Conservation (phyloP, 2,797 vertebrate species). For the Lithobates sylvaticus region DNA sequence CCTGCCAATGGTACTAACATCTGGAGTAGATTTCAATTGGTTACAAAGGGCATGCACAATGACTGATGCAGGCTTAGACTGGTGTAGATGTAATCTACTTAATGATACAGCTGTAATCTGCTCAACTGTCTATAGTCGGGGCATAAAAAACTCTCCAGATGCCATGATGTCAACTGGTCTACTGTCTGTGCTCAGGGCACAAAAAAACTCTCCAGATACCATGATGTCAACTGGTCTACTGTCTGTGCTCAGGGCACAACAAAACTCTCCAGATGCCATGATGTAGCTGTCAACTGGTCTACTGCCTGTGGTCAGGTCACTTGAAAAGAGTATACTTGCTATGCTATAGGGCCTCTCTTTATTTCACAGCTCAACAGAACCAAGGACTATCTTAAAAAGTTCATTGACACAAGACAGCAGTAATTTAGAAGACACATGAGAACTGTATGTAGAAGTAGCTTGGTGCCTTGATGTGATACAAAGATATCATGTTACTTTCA, state of each 20-base stretch:
- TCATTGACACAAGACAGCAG: conserved; percentile 1
- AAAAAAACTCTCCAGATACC: not conserved
- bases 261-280: too few relatives aligned
- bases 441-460: not conserved
- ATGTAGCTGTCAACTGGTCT: too few relatives aligned
- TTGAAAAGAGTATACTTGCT: not conserved
- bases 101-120: conserved; percentile 38
- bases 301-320: too few relatives aligned
- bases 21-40: conserved; percentile 54
- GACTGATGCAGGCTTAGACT: conserved; percentile 18
- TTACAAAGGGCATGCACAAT: conserved; percentile 38
- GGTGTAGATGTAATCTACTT: conserved; percentile 6
- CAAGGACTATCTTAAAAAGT: not conserved
- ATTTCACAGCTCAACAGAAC: not conserved
- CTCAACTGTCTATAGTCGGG: conserved; percentile 6
- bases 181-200: conserved; percentile 7
- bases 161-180: conserved; percentile 5
- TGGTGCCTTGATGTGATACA: conserved; percentile 4
- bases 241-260: not conserved
- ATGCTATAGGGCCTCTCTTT: not conserved
- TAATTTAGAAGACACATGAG: conserved; percentile 22
- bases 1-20: conserved; percentile 44
- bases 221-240: too few relatives aligned
- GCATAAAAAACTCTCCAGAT: conserved; percentile 29
- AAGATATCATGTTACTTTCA: conserved; percentile 3